A percentile compares a stretch with the other conserved stretches of the same genome.
Evolutionary conservation across 2,113 vertebrate genomes (phyloP).

Genomic region (Nesoenas mayeri): DNA sequence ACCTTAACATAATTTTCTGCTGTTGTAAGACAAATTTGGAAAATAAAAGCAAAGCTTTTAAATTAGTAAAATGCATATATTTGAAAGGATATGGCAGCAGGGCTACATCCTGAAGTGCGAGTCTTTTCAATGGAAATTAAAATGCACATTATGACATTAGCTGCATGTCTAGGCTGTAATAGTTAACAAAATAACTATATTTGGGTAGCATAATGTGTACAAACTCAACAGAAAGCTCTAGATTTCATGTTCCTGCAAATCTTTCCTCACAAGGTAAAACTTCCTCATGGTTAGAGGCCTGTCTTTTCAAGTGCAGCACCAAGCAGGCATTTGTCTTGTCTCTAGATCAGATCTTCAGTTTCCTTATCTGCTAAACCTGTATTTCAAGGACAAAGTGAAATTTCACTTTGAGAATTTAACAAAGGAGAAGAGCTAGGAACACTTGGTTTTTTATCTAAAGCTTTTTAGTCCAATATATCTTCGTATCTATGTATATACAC

Average conservation of each 20-base stretch:
- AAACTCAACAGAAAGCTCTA: neutral
- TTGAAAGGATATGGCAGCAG: neutral
- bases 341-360: neutral
- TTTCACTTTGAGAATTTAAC: neutral
- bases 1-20: slow-evolving; percentile 27
- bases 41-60: slow-evolving; percentile 28
- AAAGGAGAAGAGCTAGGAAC: neutral
- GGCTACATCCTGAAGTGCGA: neutral
- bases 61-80: neutral
- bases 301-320: neutral
- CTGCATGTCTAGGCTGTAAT: neutral
- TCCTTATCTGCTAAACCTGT: neutral
- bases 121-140: neutral
- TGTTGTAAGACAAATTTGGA: neutral
- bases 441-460: neutral
- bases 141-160: neutral
- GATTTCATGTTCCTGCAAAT: neutral
- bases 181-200: neutral
- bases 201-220: neutral
- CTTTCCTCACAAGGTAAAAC: neutral
- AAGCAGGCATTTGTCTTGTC: neutral
- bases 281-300: neutral
- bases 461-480: neutral
- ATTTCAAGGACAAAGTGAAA: slow-evolving; percentile 9
- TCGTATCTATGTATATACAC: neutral